Percentiles rank a stretch among this genome's conserved stretches.
Evolutionary conservation across 2,888 invertebrate species (phyloP).

Genomic region (Ennomos erosarius): DNA sequence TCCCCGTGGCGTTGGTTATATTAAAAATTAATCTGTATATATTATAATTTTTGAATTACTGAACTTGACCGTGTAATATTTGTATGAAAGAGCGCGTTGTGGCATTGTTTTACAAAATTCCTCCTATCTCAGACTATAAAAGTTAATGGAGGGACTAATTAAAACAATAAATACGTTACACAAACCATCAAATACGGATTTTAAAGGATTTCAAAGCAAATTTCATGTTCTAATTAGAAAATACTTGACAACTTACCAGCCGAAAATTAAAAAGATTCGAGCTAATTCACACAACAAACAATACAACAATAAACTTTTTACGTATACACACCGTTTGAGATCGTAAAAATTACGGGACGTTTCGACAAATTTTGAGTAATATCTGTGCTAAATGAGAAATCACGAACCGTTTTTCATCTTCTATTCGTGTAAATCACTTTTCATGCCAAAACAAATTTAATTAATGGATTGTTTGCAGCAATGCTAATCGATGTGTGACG

Average conservation of each 20-base stretch:
- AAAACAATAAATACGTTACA: slow-evolving; percentile 1
- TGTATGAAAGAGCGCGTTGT: slow-evolving; percentile 11
- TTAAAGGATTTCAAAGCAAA: too few species aligned
- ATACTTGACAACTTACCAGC: too few species aligned
- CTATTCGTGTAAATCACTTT: slow-evolving; percentile 20
- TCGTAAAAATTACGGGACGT: too few species aligned
- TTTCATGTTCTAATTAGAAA: too few species aligned
- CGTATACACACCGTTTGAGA: too few species aligned
- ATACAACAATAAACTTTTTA: too few species aligned
- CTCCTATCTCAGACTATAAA: slow-evolving; percentile 12
- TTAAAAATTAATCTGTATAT: too few species aligned
- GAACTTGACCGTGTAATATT: slow-evolving; percentile 7
- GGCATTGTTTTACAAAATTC: slow-evolving; percentile 3
- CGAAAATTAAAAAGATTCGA: too few species aligned
- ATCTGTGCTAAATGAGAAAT: not conserved
- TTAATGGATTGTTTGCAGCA: slow-evolving; percentile 19
- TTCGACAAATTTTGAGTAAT: not conserved
- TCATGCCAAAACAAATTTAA: slow-evolving; percentile 12
- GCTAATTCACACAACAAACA: too few species aligned
- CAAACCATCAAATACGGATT: too few species aligned
- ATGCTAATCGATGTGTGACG: slow-evolving; percentile 33
- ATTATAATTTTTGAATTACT: not conserved
- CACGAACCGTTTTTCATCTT: not conserved
- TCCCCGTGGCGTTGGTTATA: too few species aligned
- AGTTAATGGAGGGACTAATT: slow-evolving; percentile 12